These are phyloP conservation scores for Bembecia ichneumoniformis DNA, from an alignment of 2,888 invertebrate species.

Conservation along the genomic window DNA sequence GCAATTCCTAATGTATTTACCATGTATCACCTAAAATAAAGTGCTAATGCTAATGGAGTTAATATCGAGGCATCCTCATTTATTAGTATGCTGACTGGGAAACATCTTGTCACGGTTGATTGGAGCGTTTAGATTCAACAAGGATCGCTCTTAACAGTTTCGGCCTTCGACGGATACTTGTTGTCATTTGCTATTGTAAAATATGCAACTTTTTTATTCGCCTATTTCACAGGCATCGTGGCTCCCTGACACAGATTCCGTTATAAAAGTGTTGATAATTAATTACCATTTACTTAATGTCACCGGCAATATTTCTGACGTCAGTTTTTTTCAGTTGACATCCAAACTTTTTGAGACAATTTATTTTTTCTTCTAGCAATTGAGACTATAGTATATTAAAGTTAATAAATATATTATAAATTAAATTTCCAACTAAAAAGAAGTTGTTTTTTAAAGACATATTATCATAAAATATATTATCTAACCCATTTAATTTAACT, in stretches of 20 bases:
- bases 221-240: conserved; percentile 27
- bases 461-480: too few species aligned
- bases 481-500: too few species aligned
- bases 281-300: too few species aligned
- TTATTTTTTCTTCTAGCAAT: too few species aligned
- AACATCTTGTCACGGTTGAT: conserved; percentile 18
- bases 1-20: neutral
- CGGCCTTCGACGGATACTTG: conserved; percentile 39
- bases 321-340: too few species aligned
- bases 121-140: conserved; percentile 30
- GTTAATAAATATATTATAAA: too few species aligned
- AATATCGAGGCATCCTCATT: neutral
- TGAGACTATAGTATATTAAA: too few species aligned
- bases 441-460: too few species aligned
- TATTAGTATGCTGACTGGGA: neutral
- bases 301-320: too few species aligned
- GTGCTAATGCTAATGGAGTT: neutral
- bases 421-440: too few species aligned
- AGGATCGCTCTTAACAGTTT: conserved; percentile 29
- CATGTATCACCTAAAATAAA: neutral
- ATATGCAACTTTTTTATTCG: conserved; percentile 45
- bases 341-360: too few species aligned
- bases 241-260: conserved; percentile 56
- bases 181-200: conserved; percentile 36
- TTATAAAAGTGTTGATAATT: conserved; percentile 11